phyloP scores from a whole-genome alignment of 1,140 invertebrate species.

The Aphelinus atriplicis region DNA sequence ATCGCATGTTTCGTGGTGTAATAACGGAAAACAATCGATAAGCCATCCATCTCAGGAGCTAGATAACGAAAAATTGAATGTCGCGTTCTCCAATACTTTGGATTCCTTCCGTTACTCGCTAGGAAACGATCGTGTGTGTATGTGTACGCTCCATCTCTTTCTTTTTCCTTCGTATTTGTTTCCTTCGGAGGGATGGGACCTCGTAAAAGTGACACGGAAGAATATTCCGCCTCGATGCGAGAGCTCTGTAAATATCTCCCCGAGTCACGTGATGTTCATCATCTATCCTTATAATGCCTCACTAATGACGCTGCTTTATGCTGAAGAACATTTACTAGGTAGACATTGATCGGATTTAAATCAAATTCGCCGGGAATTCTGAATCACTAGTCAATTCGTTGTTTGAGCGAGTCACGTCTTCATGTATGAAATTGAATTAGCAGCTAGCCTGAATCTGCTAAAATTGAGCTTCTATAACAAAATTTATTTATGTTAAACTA shows the following conservation, averaged over 20 bases:
- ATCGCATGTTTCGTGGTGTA: conserved; percentile 19
- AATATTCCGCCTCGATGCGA: conserved; percentile 22
- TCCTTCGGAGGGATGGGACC: not conserved
- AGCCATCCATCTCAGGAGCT: conserved; percentile 43
- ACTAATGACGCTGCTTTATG: not conserved
- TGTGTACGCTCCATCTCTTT: no score
- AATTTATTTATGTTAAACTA: no score
- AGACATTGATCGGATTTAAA: no score
- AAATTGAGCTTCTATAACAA: no score
- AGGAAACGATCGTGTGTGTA: conserved; percentile 13
- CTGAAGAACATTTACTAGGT: no score
- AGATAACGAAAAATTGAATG: conserved; percentile 45
- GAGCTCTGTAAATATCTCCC: conserved; percentile 12
- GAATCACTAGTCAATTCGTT: no score
- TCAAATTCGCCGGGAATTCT: no score
- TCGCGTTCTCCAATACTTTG: conserved; percentile 2
- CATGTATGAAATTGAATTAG: no score
- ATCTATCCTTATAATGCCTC: not conserved
- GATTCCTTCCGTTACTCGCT: not conserved
- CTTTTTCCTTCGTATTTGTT: not conserved
- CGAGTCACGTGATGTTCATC: conserved; percentile 7
- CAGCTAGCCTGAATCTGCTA: no score
- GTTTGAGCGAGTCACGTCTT: no score
- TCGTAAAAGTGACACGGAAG: conserved; percentile 16
- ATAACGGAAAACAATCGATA: conserved; percentile 47